A percentile compares a stretch with the other conserved stretches of the same genome.
Conservation (phyloP, 2,888 invertebrate species). For the Lithophane socia region DNA sequence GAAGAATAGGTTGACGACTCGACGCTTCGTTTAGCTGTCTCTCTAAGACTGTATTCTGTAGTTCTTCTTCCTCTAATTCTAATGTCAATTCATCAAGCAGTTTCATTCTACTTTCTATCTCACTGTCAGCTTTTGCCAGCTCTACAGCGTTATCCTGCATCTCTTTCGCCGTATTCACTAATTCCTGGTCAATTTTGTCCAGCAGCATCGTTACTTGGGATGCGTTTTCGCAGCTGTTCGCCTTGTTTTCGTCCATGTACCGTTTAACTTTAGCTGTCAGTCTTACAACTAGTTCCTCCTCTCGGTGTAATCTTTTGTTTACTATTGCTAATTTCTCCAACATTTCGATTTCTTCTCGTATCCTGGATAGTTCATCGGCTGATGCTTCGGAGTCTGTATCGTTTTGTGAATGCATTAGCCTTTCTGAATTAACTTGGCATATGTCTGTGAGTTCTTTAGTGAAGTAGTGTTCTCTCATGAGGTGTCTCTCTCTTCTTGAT, state of each 20-base stretch:
- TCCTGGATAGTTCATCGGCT: constrained; percentile 89
- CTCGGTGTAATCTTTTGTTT: constrained; percentile 93
- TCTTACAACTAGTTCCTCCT: constrained; percentile 93
- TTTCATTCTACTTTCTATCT: constrained; percentile 89
- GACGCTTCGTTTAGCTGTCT: constrained; percentile 85
- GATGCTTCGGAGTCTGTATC: constrained; percentile 89
- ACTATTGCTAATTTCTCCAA: constrained; percentile 93
- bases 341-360: constrained; percentile 92
- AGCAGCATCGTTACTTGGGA: constrained; percentile 87
- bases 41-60: constrained; percentile 88
- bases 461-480: constrained; percentile 90
- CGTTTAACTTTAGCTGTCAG: constrained; percentile 92
- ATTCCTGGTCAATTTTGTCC: constrained; percentile 88
- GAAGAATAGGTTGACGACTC: constrained; percentile 85
- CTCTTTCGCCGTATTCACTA: constrained; percentile 87
- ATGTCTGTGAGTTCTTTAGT: constrained; percentile 89
- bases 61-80: constrained; percentile 88
- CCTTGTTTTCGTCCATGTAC: constrained; percentile 89
- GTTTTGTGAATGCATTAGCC: constrained; percentile 84
- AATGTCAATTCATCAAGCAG: constrained; percentile 89
- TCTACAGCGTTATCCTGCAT: constrained; percentile 89
- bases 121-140: constrained; percentile 87
- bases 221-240: constrained; percentile 87
- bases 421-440: constrained; percentile 88
- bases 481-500: constrained; percentile 88